Percentiles rank a stretch among this genome's conserved stretches.
phyloP scores from a whole-genome alignment of 1,140 invertebrate species.

The Drosophila paulistorum region DNA sequence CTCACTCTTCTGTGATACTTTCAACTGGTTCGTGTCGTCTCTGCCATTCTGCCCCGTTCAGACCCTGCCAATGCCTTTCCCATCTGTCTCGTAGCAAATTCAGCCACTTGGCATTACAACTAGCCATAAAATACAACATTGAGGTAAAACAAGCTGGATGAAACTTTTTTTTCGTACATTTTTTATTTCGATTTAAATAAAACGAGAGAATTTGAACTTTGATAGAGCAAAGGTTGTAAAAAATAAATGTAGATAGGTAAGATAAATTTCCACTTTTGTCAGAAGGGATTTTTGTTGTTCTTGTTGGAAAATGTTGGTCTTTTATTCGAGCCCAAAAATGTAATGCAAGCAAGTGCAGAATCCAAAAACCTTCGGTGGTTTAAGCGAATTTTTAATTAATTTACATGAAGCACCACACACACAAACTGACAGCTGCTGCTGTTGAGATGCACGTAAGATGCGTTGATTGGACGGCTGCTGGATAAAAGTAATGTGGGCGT shows the following conservation, averaged over 20 bases:
- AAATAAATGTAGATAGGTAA: not conserved
- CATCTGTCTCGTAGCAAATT: constrained; percentile 1
- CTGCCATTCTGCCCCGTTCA: not conserved
- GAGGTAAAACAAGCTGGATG: constrained; percentile 34
- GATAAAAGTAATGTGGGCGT: constrained; percentile 3
- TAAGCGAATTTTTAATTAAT: constrained; percentile 74
- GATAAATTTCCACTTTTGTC: constrained; percentile 30
- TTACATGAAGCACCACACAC: constrained; percentile 39
- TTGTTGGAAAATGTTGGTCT: not conserved
- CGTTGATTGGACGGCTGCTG: constrained; percentile 1
- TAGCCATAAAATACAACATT: constrained; percentile 58
- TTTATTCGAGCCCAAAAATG: constrained; percentile 21
- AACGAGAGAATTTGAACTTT: constrained; percentile 74
- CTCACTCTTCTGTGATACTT: not conserved
- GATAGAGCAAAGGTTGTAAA: constrained; percentile 46
- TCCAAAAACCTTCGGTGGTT: constrained; percentile 48
- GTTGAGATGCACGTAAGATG: constrained; percentile 67
- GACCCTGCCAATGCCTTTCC: no score
- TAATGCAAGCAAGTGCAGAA: constrained; percentile 33
- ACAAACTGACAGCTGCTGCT: constrained; percentile 64
- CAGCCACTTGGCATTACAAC: constrained; percentile 57
- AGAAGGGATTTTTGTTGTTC: not conserved
- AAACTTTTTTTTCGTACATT: constrained; percentile 28
- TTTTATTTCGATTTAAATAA: constrained; percentile 72
- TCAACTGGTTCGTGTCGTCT: constrained; percentile 3